Evolutionary conservation across 2,888 invertebrate genomes (phyloP), one percentile per base, ranked within the genome.

Genomic region (Cactoblastis cactorum): DNA sequence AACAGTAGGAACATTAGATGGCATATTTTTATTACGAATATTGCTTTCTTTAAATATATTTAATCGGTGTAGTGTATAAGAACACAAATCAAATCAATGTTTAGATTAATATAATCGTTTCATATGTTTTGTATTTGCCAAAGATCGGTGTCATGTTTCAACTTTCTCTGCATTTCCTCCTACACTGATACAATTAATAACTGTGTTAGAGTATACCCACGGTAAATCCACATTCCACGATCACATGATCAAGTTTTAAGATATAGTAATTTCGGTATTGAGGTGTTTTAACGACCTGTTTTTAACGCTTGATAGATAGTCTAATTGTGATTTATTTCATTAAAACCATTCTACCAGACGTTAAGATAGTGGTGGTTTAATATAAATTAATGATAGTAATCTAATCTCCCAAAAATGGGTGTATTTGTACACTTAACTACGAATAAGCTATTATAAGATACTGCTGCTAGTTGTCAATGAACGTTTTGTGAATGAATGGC

Each of bases 391-490:
- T 48, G 37, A 17, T n/a, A 28, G 24, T 58, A 59, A 65, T 65
- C 64, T 61, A 58, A 62, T 64, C 62, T 56, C 28, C 50, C n/a
- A 37, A 37, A 24, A 24, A 22, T 28, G 24, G 47, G 47, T 24
- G 33, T 35, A 28, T 6, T 5, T 22, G 22, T 47, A 24, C 57
- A 2, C 19, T 48, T 37, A 12, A 34, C 37, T 24, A 15, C 28
- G 12, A 28, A 57, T 63, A 59, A 67, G 64, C 63, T 69, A 67
- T 17, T 37, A 37, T 17, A 60, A 67, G 64, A 63, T 69, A 67
- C 43, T 17, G 19, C 69, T 65, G 63, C 54, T 47, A 55, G 59
- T 69, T 65, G 66, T 74, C 74, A 78, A 77, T 78, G 72, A 71
- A 70, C 67, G 57, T 56, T 45, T 59, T 69, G 51, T 65, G 65